These are phyloP conservation scores for Melanostoma scalare DNA, from an alignment of 2,888 invertebrate species.

Conservation along the genomic window DNA sequence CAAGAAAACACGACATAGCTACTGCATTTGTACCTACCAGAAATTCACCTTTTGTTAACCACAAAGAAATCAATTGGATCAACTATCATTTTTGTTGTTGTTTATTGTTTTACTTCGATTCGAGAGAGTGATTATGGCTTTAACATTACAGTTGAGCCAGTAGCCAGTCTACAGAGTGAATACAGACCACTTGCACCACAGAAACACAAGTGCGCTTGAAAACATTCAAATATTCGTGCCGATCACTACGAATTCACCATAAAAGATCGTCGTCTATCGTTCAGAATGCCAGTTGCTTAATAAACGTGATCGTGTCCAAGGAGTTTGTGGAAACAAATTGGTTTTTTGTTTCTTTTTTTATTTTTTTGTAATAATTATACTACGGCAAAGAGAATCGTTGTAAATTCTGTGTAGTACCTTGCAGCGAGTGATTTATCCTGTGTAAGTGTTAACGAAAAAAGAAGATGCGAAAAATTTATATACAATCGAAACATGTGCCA, in stretches of 20 bases:
- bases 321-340: conserved; percentile 56
- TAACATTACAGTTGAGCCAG: conserved; percentile 47
- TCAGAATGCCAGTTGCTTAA: conserved; percentile 80
- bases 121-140: conserved; percentile 48
- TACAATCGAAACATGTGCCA: conserved; percentile 37
- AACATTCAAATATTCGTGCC: conserved; percentile 75
- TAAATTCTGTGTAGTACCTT: conserved; percentile 29
- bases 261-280: conserved; percentile 80
- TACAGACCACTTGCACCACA: conserved; percentile 46
- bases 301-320: conserved; percentile 76
- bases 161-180: conserved; percentile 45
- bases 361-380: not conserved
- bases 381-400: conserved; percentile 25
- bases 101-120: conserved; percentile 46
- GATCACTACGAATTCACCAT: conserved; percentile 79
- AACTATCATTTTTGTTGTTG: conserved; percentile 18
- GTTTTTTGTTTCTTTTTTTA: not conserved
- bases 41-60: conserved; percentile 9
- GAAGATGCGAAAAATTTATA: conserved; percentile 19
- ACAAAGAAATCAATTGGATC: conserved; percentile 52
- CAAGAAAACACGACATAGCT: not conserved
- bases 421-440: conserved; percentile 36
- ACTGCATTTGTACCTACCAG: not conserved
- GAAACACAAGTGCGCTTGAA: conserved; percentile 59
- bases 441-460: conserved; percentile 55